phyloP scores from a whole-genome alignment of 2,888 invertebrate genomes.

The Perdita meconis region DNA sequence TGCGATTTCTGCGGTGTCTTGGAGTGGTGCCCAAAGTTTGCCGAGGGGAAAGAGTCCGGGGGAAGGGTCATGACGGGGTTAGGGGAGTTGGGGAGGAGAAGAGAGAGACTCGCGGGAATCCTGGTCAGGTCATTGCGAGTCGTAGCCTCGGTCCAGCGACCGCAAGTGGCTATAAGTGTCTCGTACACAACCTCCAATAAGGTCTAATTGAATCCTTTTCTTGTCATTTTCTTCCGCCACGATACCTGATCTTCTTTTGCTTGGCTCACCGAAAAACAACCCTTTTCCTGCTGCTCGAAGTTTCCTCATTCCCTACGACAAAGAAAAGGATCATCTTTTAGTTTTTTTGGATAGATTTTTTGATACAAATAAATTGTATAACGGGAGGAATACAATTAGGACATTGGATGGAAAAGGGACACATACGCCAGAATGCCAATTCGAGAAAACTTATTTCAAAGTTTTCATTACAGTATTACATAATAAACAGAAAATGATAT shows the following conservation, averaged over 20 bases:
- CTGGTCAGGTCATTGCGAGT: conserved; percentile 73
- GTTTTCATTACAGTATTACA: too few relatives aligned
- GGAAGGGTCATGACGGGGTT: background rate
- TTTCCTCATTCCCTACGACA: background rate
- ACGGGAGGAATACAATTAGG: too few relatives aligned
- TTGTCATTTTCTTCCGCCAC: conserved; percentile 18
- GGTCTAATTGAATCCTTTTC: conserved; percentile 66
- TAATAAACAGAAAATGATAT: too few relatives aligned
- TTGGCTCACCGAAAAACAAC: background rate
- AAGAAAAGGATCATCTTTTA: too few relatives aligned
- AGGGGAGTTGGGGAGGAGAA: background rate
- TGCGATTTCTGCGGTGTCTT: conserved; percentile 64
- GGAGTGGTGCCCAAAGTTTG: conserved; percentile 59
- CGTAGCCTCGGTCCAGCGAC: conserved; percentile 73
- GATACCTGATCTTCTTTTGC: background rate
- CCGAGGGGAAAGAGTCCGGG: conserved; percentile 33
- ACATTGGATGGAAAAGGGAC: too few relatives aligned
- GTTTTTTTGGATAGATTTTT: too few relatives aligned
- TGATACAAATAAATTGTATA: too few relatives aligned
- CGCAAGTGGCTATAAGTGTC: conserved; percentile 75
- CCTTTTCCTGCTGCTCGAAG: background rate
- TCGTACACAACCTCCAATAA: conserved; percentile 66
- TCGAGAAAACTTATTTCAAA: too few relatives aligned
- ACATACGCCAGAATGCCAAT: too few relatives aligned
- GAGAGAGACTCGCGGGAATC: conserved; percentile 55